These are phyloP conservation scores for Scaptomyza hsui DNA, from an alignment of 1,140 invertebrate genomes.

Conservation along the genomic window DNA sequence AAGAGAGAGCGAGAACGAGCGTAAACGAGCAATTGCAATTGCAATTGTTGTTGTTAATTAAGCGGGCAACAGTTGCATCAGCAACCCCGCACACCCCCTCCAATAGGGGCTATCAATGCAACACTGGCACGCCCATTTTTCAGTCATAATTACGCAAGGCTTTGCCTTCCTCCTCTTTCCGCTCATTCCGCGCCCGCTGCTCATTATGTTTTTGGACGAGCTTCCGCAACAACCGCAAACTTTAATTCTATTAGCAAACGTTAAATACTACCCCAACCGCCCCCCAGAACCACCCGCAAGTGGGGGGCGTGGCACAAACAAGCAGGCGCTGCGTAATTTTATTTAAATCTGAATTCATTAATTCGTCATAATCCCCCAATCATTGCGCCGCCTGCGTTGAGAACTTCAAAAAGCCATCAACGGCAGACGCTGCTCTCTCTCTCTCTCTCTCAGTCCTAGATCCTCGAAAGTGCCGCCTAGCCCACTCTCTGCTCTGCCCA, in stretches of 20 bases:
- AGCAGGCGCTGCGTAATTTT: constrained; percentile 78
- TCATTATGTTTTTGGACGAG: constrained; percentile 54
- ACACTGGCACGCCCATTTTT: constrained; percentile 20
- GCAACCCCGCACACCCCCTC: not conserved
- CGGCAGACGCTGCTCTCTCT: constrained; percentile 65
- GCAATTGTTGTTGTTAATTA: constrained; percentile 81
- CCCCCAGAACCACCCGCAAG: constrained; percentile 4
- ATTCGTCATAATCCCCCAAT: constrained; percentile 83
- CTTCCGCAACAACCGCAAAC: constrained; percentile 57
- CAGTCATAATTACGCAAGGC: constrained; percentile 72
- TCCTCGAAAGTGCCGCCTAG: constrained; percentile 10
- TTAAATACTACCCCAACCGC: constrained; percentile 50
- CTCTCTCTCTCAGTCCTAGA: too few species aligned
- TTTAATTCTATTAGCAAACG: constrained; percentile 83
- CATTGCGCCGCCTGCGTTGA: constrained; percentile 64
- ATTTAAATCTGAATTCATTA: constrained; percentile 84
- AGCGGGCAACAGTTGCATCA: constrained; percentile 57
- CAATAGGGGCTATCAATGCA: constrained; percentile 29
- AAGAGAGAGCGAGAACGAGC: not conserved
- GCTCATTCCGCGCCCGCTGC: too few species aligned
- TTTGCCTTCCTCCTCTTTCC: not conserved
- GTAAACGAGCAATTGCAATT: constrained; percentile 34
- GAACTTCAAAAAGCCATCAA: constrained; percentile 83
- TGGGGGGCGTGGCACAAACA: constrained; percentile 59
- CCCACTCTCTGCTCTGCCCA: not conserved